phyloP scores from a whole-genome alignment of 37 sponge, comb jelly and placozoan species.

The Chondrilla cf. caribensis region DNA sequence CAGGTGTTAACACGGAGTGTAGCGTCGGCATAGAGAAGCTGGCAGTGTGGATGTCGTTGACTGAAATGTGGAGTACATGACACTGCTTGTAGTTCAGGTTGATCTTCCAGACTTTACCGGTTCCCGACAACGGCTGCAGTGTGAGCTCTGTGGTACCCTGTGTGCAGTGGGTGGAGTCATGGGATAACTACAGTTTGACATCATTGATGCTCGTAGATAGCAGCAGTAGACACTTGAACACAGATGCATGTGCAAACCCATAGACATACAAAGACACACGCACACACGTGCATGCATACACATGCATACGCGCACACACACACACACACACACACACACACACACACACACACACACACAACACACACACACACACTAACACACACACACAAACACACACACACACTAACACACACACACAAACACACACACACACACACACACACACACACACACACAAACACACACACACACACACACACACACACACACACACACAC shows the following conservation, averaged over 20 bases:
- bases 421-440: too few species aligned
- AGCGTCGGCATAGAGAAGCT: constrained; percentile 70
- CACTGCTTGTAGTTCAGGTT: constrained; percentile 78
- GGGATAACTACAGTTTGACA: too few species aligned
- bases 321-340: constrained; percentile 28
- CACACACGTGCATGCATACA: constrained; percentile 33
- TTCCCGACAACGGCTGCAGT: constrained; percentile 48
- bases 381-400: too few species aligned
- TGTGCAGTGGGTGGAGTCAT: too few species aligned
- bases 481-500: too few species aligned
- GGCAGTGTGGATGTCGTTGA: constrained; percentile 44
- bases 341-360: too few species aligned
- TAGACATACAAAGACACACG: constrained; percentile 8
- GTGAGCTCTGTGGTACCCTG: constrained; percentile 72
- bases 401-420: too few species aligned
- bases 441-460: too few species aligned
- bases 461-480: too few species aligned
- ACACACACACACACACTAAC: too few species aligned
- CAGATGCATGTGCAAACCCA: constrained; percentile 12
- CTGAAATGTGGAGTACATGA: constrained; percentile 51
- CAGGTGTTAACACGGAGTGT: constrained; percentile 56
- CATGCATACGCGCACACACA: constrained; percentile 34
- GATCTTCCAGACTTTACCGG: constrained; percentile 57
- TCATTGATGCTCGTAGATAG: too few species aligned
- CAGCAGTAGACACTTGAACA: background rate